Evolutionary conservation across 2,888 invertebrate genomes (phyloP), one percentile per base, ranked within the genome.

Genomic region (Noctua janthe): DNA sequence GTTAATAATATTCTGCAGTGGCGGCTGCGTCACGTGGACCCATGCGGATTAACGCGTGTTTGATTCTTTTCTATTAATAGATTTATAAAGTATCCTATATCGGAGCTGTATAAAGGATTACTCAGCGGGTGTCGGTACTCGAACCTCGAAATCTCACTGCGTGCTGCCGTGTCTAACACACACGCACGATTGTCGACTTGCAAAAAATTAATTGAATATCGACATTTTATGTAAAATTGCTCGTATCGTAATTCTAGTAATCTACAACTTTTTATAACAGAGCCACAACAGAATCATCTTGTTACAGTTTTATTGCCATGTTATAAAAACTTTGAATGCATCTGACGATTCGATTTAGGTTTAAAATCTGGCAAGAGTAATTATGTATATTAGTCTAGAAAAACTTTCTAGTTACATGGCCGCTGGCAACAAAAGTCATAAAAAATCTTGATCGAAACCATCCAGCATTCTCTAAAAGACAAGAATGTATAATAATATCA

Each of bases 11-110:
- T 90, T 93, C 91, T 91, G 93, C 92, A 92, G 92, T 93, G 86
- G 92, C 90, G 87, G 83, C 90, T 88, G 90, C 93, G 92, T 94
- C 93, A 94, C 93, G 93, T 92, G 92, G 90, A 88, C 92, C 92
- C 93, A 94, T 94, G 94, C 92, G 93, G 93, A 92, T 92, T 92
- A 93, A 92, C 94, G 92, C 93, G 93, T 93, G 94, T 94, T 94
- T 94, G 93, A 94, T 95, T 94, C 91, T 93, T 92, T 91, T 92
- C 95, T 96, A 96, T 95, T 94, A 95, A 95, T 96, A 96, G 94
- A 90, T 90, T 75, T 73, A 82, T 83, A 80, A 90, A 94, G 94
- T 94, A 95, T 94, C 91, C 84, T 88, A 93, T 93, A 88, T 82
- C 83, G 79, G 91, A 92, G 93, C 91, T 92, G 91, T 92, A 89